Conservation (phyloP, 2,888 invertebrate genomes). For the Andrena chrysosceles region DNA sequence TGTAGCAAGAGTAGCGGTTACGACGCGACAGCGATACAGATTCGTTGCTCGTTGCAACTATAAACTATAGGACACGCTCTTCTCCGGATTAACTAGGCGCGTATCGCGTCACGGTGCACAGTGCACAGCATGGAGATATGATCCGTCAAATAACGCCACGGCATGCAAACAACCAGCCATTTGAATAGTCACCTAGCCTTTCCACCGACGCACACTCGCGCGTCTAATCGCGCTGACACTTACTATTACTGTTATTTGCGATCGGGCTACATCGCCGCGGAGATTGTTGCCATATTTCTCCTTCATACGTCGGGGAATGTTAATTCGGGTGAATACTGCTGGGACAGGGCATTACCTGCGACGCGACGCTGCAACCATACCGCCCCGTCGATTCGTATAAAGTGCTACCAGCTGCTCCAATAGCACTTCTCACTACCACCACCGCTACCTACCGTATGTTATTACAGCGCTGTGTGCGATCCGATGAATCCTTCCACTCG, state of each 20-base stretch:
- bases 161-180: constrained; percentile 30
- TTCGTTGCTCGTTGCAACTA: too few relatives aligned
- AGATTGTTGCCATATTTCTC: constrained; percentile 43
- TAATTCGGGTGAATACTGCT: constrained; percentile 9
- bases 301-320: constrained; percentile 10
- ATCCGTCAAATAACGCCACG: constrained; percentile 38
- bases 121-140: constrained; percentile 4
- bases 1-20: too few relatives aligned
- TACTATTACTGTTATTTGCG: constrained; percentile 20
- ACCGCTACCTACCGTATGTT: neutral
- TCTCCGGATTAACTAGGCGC: neutral
- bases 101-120: constrained; percentile 6
- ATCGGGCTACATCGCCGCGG: neutral
- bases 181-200: constrained; percentile 7
- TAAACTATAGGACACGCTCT: too few relatives aligned
- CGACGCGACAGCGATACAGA: too few relatives aligned
- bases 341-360: neutral
- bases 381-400: too few relatives aligned
- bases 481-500: neutral
- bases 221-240: constrained; percentile 29
- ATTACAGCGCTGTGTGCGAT: neutral
- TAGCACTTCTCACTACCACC: neutral
- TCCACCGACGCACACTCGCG: neutral
- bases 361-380: too few relatives aligned
- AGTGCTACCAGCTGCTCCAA: too few relatives aligned